These are phyloP conservation scores for Lithophane leautieri DNA, from an alignment of 2,888 invertebrate genomes.

Conservation along the genomic window DNA sequence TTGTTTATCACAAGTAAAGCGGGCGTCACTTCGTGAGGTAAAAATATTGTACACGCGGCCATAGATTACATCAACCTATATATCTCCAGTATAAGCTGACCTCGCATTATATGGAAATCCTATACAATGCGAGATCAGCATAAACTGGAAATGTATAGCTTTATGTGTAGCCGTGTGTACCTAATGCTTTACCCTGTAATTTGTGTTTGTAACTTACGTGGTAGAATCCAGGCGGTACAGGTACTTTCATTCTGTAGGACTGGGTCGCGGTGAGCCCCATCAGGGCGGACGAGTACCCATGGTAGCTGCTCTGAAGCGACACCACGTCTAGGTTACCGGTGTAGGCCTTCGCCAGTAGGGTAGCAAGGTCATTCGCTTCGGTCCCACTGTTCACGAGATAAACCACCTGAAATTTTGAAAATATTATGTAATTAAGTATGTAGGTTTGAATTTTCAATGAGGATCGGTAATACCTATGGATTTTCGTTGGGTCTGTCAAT, in stretches of 20 bases:
- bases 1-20: too few species aligned
- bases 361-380: slow-evolving; percentile 98
- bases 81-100: too few species aligned
- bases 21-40: too few species aligned
- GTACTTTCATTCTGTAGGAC: slow-evolving; percentile 94
- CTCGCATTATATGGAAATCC: too few species aligned
- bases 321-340: slow-evolving; percentile 96
- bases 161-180: too few species aligned
- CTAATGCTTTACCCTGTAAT: too few species aligned
- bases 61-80: too few species aligned
- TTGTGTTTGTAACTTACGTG: slow-evolving; percentile 91
- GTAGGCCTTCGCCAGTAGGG: slow-evolving; percentile 95
- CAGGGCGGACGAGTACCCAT: slow-evolving; percentile 96
- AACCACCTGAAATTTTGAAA: slow-evolving; percentile 91
- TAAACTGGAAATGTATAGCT: too few species aligned
- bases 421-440: too few species aligned
- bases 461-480: not conserved
- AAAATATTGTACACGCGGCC: too few species aligned
- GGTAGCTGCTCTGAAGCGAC: slow-evolving; percentile 97
- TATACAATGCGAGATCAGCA: too few species aligned
- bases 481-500: not conserved
- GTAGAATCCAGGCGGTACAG: slow-evolving; percentile 93
- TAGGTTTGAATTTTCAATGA: not conserved
- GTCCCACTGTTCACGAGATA: slow-evolving; percentile 99
- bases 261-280: slow-evolving; percentile 95